Evolutionary conservation across 2,888 invertebrate genomes (phyloP).

Genomic region (Eupithecia pulchellata): DNA sequence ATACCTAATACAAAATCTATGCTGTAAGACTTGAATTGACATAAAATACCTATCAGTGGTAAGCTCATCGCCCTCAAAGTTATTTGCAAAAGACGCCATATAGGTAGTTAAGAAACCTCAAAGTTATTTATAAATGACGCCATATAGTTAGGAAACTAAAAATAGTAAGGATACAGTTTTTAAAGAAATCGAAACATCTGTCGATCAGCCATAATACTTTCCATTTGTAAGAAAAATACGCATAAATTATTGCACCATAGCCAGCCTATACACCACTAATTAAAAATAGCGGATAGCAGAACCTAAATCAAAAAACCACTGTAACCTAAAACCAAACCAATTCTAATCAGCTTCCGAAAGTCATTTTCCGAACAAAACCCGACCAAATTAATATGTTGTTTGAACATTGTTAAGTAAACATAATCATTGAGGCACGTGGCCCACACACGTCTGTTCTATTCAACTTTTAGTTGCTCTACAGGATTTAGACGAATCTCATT

Average conservation of each 20-base stretch:
- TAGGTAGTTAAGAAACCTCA: too few species aligned
- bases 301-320: not conserved
- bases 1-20: not conserved
- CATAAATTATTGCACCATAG: too few species aligned
- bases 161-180: too few species aligned
- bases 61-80: not conserved
- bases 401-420: slow-evolving; percentile 83
- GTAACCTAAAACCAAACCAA: slow-evolving; percentile 37
- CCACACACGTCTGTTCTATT: slow-evolving; percentile 70
- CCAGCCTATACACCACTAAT: too few species aligned
- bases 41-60: too few species aligned
- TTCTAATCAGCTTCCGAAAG: slow-evolving; percentile 66
- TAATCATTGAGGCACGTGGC: slow-evolving; percentile 79
- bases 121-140: too few species aligned
- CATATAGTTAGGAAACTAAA: too few species aligned
- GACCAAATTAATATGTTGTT: slow-evolving; percentile 84
- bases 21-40: not conserved
- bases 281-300: not conserved
- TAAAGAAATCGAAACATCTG: too few species aligned
- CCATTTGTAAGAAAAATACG: too few species aligned
- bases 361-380: slow-evolving; percentile 77
- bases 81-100: not conserved
- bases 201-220: too few species aligned
- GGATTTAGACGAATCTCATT: slow-evolving; percentile 81
- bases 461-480: slow-evolving; percentile 63